Base-by-base conservation (phyloP, 1,140 invertebrate species). In the Diachasma alloeum region DNA sequence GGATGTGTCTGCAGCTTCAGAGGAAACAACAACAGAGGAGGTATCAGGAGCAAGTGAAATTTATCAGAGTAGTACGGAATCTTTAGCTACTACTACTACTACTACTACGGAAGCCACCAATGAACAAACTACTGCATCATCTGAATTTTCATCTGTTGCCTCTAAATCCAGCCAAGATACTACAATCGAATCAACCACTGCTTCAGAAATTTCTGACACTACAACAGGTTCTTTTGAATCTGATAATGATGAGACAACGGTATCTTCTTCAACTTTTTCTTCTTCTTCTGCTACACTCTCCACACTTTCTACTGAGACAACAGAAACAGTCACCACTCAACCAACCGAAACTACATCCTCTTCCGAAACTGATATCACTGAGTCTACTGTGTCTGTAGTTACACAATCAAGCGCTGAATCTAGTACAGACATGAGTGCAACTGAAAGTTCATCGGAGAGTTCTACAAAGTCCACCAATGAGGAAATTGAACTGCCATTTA, bases 301-400 rank as follows among this genome's bases (percentile, higher is more conserved):
- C 81, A 19, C 78, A 9, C 53, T 76, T 48, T 74, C 79, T 15
- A 81, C 84, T 59, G 81, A 80, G 46, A 71, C 83, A 17, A 78
- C 81, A 17, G 83, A 82, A 19, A 83, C 83, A 42, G 80, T 81
- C 72, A 83, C 72, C 53, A 84, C 82, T 0, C 84, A 85, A 63
- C 72, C 80, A 22, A 82, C 84, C 5, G 78, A 76, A 68, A 69
- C 66, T 36, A 68, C 36, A 36, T 19, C 66, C 9, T 37, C 66
- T 19, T 19, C n/a, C 8, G 66, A 68, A 68, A 68, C 31, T 37
- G n/a, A 39, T 4, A 68, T 5, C 3, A 68, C 66, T 36, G 66
- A 68, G 24, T 63, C 59, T 19, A 53, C 48, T 39, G n/a, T 68
- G 13, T 67, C 53, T 26, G 67, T 39, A 17, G 69, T 71, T 0